Evolutionary conservation across 2,797 vertebrate genomes (phyloP).

Genomic region (Rhinogobio ventralis): DNA sequence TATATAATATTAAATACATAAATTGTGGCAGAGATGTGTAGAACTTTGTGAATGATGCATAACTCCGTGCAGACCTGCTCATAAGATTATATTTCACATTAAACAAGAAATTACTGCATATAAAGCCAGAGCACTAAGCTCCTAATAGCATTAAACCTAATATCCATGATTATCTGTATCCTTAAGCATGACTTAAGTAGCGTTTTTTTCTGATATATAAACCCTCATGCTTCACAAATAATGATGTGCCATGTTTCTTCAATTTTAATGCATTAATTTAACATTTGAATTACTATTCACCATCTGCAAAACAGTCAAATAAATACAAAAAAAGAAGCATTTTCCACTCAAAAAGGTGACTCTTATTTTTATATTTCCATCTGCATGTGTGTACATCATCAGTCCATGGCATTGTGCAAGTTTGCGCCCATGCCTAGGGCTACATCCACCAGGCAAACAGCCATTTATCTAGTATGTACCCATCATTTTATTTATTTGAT

Average conservation of each 20-base stretch:
- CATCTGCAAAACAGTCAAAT: background rate
- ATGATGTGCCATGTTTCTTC: background rate
- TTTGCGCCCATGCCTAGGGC: constrained; percentile 9
- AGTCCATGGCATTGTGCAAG: background rate
- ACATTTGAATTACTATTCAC: background rate
- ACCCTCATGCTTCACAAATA: background rate
- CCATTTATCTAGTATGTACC: background rate
- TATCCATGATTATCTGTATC: constrained; percentile 1
- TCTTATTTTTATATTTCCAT: background rate
- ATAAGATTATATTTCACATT: constrained; percentile 13
- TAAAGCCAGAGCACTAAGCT: background rate
- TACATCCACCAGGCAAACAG: constrained; percentile 1
- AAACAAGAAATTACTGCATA: constrained; percentile 3
- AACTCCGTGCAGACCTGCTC: background rate
- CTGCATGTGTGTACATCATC: background rate
- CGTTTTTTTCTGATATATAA: background rate
- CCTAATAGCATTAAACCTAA: constrained; percentile 2
- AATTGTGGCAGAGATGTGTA: background rate
- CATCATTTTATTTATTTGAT: background rate
- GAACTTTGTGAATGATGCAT: background rate
- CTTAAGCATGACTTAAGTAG: constrained; percentile 9
- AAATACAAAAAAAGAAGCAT: background rate
- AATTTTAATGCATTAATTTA: background rate
- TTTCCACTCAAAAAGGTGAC: background rate
- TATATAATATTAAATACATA: no score